A percentile compares a stretch with the other conserved stretches of the same genome.
Conservation (phyloP, 1,140 invertebrate genomes). For the Colletes latitarsis region DNA sequence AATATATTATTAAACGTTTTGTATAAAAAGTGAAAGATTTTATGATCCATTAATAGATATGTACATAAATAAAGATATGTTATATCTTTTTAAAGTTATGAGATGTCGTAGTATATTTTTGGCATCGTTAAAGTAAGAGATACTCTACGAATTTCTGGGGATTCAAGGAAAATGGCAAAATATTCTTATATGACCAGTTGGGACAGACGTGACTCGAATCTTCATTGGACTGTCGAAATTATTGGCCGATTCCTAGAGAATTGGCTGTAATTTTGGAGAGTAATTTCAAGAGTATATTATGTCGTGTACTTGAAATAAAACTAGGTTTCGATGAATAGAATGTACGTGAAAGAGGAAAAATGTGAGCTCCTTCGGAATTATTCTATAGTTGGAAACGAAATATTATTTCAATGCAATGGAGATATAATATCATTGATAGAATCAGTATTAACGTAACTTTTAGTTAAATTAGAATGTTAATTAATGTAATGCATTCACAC, state of each 20-base stretch:
- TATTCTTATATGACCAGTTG: background rate
- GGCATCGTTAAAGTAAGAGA: background rate
- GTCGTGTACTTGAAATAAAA: constrained; percentile 21
- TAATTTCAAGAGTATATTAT: constrained; percentile 26
- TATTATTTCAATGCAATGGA: background rate
- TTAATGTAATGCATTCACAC: too few species aligned
- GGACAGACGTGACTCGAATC: constrained; percentile 21
- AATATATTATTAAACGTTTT: too few species aligned
- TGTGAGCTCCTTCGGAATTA: background rate
- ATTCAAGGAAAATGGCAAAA: background rate
- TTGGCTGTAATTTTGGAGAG: background rate
- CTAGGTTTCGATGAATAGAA: background rate
- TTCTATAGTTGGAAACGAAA: background rate
- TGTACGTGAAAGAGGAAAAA: background rate
- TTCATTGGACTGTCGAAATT: constrained; percentile 7
- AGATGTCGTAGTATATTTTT: background rate
- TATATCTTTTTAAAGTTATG: too few species aligned
- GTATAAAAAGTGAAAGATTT: too few species aligned
- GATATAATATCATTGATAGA: background rate
- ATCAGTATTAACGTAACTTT: background rate
- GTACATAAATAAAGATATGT: too few species aligned
- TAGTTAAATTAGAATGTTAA: background rate
- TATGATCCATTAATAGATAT: too few species aligned
- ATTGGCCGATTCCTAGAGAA: constrained; percentile 22
- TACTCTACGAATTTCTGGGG: too few species aligned